Evolutionary conservation across 2,888 invertebrate genomes (phyloP), one percentile per base, ranked within the genome.

Genomic region (Dicyrtomina minuta): DNA sequence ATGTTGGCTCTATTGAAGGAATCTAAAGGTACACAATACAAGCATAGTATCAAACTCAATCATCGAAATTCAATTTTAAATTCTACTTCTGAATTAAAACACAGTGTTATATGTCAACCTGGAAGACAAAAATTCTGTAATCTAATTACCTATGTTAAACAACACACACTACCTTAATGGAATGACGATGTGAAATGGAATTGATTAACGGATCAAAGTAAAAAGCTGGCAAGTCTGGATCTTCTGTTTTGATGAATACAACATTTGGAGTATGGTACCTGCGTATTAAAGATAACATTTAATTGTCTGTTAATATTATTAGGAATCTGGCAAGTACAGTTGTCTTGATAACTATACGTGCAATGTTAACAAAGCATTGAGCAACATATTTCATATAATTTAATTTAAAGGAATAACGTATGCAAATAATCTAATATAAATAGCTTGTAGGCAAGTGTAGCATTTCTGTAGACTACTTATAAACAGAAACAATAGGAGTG

Each of bases 201-300:
- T 99, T 99, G 81, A 99, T 99, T 59, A 99, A 85, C 0, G 99
- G 99, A 85, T 99, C 99, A 84, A 98, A 99, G 83, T 99, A 99
- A 83, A 99, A 99, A 0, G 99, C 99, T 43, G 99, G 99, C 68
- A 99, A 85, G 84, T 99, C 99, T 8, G 99, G 98, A 87, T 99
- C 99, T 84, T 99, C 99, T 0, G 99, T 99, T 85, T 99, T 99
- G 80, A 99, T 99, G 83, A 93, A 99, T 0, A 99, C 97, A 6
- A 99, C 98, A 82, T 97, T 98, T 26, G 99, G 98, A 8, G 95
- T 91, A 83, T 99, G 99, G 83, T 99, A 99, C 96, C 96, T 96
- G 79, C 26, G 82, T 80, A 70, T 72, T 46, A 66, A 10, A 33
- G 46, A 5, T 8, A 15, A 60, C 24, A 20, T 55, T 15, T 55